Evolutionary conservation across 2,113 vertebrate species (phyloP), one percentile per base, ranked within the genome.

Genomic region (Apaloderma vittatum): DNA sequence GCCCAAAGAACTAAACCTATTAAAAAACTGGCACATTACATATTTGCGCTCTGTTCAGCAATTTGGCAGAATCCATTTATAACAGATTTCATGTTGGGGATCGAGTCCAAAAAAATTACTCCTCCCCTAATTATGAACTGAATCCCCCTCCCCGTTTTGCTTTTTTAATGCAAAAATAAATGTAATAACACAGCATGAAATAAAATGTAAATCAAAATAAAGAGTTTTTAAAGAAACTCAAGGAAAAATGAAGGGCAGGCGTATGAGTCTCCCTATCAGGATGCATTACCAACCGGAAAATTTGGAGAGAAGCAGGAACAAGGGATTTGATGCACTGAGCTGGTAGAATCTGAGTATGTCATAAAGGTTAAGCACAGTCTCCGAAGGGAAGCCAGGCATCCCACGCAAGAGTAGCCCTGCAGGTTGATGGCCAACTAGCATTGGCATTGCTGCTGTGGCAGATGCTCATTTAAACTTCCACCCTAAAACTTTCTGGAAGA

Each of bases 381-480:
- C 96, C 6, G 0, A 97, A 97, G 94, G 81, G 72, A 78, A 97
- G 63, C 76, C 89, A 97, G 81, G 83, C 94, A 85, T 93, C 93
- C 95, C 95, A 95, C 54, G 78, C 85, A 97, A 96, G 96, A 96
- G 82, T 67, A 86, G 85, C 82, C 92, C 92, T 2, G 67, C 84
- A 95, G 98, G 85, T 70, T 58, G 68, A 51, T 52, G 93, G 97
- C 97, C 93, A 96, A 95, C 79, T 93, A 49, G 21, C 1, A 1
- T 6, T 97, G 96, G 97, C 96, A 93, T 59, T 65, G 62, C 95
- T 97, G 97, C 93, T 96, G 97, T 90, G 98, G 97, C 98, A 98
- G 98, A 98, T 98, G 98, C 98, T 98, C 98, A 97, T 98, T 99
- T 98, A 98, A 98, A 97, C 97, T 97, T 96, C 86, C 79, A 84